A percentile compares a stretch with the other conserved stretches of the same genome.
Conservation (phyloP, 2,888 invertebrate species). For the Chymomyza amoena region DNA sequence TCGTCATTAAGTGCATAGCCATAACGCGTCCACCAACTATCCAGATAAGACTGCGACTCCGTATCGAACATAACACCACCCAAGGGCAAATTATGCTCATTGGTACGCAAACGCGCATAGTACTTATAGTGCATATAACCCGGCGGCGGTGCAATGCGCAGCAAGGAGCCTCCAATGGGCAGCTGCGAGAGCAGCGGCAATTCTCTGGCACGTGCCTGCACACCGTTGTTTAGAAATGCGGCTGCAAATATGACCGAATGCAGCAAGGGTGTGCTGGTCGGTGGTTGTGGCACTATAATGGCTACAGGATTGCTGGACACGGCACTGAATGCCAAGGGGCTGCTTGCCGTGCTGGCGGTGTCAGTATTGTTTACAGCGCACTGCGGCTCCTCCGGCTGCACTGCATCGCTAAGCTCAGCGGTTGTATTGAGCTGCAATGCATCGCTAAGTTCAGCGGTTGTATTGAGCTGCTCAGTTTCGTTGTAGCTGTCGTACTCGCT, state of each 20-base stretch:
- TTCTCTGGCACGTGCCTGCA: conserved; percentile 24
- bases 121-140: conserved; percentile 31
- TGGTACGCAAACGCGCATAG: conserved; percentile 48
- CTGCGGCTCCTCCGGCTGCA: too few relatives aligned
- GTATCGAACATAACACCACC: conserved; percentile 51
- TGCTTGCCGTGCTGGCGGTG: not conserved
- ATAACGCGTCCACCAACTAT: not conserved
- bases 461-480: too few relatives aligned
- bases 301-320: not conserved
- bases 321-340: not conserved
- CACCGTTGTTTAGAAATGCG: conserved; percentile 41
- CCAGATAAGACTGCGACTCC: not conserved
- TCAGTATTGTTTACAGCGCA: not conserved
- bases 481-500: too few relatives aligned
- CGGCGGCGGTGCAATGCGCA: conserved; percentile 29
- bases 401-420: not conserved
- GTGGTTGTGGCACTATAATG: not conserved
- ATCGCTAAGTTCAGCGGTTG: too few relatives aligned
- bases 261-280: not conserved
- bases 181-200: not conserved
- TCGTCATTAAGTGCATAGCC: not conserved
- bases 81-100: conserved; percentile 40
- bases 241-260: conserved; percentile 32
- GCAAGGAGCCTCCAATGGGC: not conserved
- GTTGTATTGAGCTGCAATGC: too few relatives aligned